Evolutionary conservation across 2,888 invertebrate genomes (phyloP).

Genomic region (Heliconius ethilla): DNA sequence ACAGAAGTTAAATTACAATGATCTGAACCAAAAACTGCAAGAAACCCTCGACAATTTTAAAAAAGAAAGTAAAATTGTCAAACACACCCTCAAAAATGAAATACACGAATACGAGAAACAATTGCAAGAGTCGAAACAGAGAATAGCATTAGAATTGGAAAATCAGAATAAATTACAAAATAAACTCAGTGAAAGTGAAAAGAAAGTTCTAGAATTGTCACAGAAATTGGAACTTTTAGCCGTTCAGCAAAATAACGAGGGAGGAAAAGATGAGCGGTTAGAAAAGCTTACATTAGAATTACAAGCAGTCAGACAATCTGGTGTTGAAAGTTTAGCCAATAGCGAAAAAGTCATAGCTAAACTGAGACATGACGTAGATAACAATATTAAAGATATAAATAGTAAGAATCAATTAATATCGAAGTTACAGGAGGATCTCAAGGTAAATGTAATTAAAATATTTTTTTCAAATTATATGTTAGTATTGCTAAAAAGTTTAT

Average conservation of each 20-base stretch:
- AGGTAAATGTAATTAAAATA: constrained; percentile 53
- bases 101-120: constrained; percentile 80
- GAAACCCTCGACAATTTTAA: constrained; percentile 71
- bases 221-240: constrained; percentile 72
- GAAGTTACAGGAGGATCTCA: constrained; percentile 71
- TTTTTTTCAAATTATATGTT: background rate
- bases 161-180: constrained; percentile 67
- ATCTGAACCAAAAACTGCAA: constrained; percentile 73
- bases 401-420: constrained; percentile 67
- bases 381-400: constrained; percentile 69
- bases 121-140: constrained; percentile 67
- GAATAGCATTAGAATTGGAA: constrained; percentile 64
- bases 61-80: constrained; percentile 75
- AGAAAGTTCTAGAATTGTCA: constrained; percentile 63
- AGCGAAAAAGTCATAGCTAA: constrained; percentile 67
- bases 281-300: constrained; percentile 73
- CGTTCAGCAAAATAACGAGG: constrained; percentile 66
- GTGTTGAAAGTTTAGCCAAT: constrained; percentile 63
- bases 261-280: constrained; percentile 70
- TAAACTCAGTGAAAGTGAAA: constrained; percentile 67
- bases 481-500: too few relatives aligned
- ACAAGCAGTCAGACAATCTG: constrained; percentile 66
- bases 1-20: constrained; percentile 76
- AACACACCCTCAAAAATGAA: constrained; percentile 79
- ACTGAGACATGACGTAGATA: constrained; percentile 67